Evolutionary conservation across 2,888 invertebrate genomes (phyloP).

Genomic region (Xanthia icteritia): DNA sequence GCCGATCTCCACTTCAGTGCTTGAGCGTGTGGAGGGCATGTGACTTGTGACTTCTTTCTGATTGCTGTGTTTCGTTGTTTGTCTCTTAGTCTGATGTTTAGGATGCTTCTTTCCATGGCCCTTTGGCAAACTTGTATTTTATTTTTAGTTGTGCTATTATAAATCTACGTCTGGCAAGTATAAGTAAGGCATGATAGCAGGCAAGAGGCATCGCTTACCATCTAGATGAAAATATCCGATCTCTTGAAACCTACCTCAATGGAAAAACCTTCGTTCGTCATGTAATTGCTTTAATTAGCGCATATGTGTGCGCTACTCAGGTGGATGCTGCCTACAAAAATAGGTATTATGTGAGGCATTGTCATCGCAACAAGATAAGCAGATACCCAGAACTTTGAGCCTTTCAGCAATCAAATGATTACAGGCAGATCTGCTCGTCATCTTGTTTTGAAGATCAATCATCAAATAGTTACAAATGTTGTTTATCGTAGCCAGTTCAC

Average conservation of each 20-base stretch:
- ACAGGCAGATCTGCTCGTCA: conserved; percentile 19
- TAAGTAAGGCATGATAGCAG: no score
- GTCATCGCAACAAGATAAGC: conserved; percentile 4
- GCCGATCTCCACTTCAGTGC: no score
- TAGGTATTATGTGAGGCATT: background rate
- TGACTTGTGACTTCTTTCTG: no score
- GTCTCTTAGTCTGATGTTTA: no score
- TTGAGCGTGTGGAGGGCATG: no score
- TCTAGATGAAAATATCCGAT: background rate
- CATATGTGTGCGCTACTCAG: background rate
- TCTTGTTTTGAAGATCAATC: conserved; percentile 38
- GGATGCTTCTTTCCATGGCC: no score
- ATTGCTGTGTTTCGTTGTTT: no score
- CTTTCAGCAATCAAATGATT: background rate
- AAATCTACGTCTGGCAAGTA: no score
- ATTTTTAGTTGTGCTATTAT: no score
- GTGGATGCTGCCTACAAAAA: background rate
- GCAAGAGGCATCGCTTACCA: background rate
- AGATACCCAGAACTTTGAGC: background rate
- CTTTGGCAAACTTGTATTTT: no score
- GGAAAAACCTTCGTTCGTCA: background rate
- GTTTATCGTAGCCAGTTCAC: conserved; percentile 25
- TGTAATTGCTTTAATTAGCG: background rate
- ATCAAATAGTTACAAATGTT: conserved; percentile 8
- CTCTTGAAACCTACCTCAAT: background rate